Base-by-base conservation (phyloP, 2,888 invertebrate genomes). In the Alentia gelatinosa region DNA sequence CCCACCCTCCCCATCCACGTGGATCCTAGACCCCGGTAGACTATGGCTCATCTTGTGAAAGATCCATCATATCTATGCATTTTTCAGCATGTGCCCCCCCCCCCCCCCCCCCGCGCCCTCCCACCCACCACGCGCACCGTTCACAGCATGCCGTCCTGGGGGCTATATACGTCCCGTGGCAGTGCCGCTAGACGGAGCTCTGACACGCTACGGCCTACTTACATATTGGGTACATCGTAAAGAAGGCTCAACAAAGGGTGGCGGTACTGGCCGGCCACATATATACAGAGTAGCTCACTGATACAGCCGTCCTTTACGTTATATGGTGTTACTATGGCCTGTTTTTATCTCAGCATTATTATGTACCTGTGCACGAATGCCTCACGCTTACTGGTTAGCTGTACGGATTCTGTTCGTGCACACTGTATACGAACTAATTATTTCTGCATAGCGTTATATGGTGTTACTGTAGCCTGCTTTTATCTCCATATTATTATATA, bases 51-150 rank as follows among this genome's bases (percentile, higher is more conserved):
- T 79, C 79, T 26, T 35, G 23, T 79, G 9, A 79, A 12, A 9
- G 79, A 79, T 79, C 79, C 79, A 79, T 79, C 79, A 79, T 79
- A 23, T 35, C 23, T 39, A 79, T 79, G 79, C 79, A 79, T 79
- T 79, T 79, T 79, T 79, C 26, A 79, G 26, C 79, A 79, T 79
- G 19, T 37, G 79, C 35, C 33, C 63, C 74, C 30, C 74, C 74
- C 74, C 26, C 74, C 33, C 33, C 19, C 74, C 74, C 74, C 74
- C 30, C 19, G 12, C 74, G 30, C 7, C 74, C 4, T 74, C 74
- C 74, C 74, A 56, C 56, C 74, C 26, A 30, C 74, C 74, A 12
- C 47, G 9, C 47, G 9, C 47, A 47, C 47, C 47, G 9, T 19
- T 19, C 47, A 9, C 9, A 12, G 9, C 79, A 39, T 33, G 37